These are phyloP conservation scores for Malurus melanocephalus DNA, from an alignment of 2,113 vertebrate genomes.

Conservation along the genomic window DNA sequence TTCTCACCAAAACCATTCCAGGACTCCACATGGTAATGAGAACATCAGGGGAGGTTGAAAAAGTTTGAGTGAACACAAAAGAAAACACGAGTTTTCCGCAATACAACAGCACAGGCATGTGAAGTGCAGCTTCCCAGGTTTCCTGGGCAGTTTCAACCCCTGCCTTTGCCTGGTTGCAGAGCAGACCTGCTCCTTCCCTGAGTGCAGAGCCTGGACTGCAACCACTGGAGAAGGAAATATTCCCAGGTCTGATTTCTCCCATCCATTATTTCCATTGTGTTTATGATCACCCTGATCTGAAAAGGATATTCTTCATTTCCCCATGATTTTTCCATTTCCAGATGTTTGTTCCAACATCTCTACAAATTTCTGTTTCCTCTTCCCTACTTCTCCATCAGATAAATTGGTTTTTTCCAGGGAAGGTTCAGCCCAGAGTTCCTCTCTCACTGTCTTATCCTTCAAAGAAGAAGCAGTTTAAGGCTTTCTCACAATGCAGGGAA, in stretches of 20 bases:
- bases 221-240: neutral
- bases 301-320: neutral
- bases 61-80: neutral
- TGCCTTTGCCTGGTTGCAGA: neutral
- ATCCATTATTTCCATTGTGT: neutral
- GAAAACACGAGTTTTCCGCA: rapidly evolving
- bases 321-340: rapidly evolving
- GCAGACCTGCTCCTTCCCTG: neutral
- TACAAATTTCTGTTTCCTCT: neutral
- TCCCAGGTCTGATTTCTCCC: neutral
- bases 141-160: neutral
- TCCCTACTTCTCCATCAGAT: neutral
- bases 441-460: neutral
- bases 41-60: neutral
- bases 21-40: neutral
- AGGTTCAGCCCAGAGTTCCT: neutral
- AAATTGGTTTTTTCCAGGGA: neutral
- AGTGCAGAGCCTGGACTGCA: neutral
- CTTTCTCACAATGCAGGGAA: neutral
- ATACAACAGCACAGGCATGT: neutral
- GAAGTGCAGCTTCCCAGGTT: neutral
- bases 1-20: neutral
- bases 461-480: neutral
- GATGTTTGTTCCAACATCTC: neutral
- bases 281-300: neutral